Percentiles rank a stretch among this genome's conserved stretches.
These are phyloP conservation scores for Chaetorhynchus papuensis DNA, from an alignment of 2,113 vertebrate genomes.

Conservation along the genomic window DNA sequence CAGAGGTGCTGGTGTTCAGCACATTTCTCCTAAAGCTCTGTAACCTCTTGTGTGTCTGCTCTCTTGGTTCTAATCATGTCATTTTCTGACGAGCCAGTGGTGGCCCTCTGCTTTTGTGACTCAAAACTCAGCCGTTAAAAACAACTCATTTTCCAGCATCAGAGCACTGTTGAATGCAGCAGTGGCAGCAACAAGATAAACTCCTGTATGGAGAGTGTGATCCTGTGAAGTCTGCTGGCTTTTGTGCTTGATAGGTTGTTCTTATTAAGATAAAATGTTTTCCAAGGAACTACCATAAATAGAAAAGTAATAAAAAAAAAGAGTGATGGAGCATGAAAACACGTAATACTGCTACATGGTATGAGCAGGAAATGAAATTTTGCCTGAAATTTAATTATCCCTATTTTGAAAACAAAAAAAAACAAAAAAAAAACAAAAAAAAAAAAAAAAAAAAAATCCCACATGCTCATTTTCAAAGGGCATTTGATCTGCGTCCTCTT, in stretches of 20 bases:
- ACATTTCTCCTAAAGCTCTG: conserved; percentile 28
- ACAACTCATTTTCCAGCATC: conserved; percentile 36
- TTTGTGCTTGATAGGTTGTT: conserved; percentile 59
- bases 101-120: conserved; percentile 47
- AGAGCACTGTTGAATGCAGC: conserved; percentile 29
- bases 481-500: neutral
- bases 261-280: conserved; percentile 66
- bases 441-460: neutral
- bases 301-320: conserved; percentile 29
- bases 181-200: conserved; percentile 51
- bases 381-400: neutral
- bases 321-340: neutral
- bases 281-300: neutral
- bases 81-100: conserved; percentile 6
- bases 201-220: neutral
- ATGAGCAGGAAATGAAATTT: conserved; percentile 15
- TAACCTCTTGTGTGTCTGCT: conserved; percentile 6
- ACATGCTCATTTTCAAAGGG: neutral
- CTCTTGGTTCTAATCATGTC: conserved; percentile 11
- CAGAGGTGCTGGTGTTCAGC: neutral
- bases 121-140: conserved; percentile 64
- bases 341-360: neutral
- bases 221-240: conserved; percentile 29
- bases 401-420: neutral
- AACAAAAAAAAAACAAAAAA: neutral